A percentile compares a stretch with the other conserved stretches of the same genome.
Conservation (phyloP, 2,113 vertebrate species). For the Pelodiscus sinensis region DNA sequence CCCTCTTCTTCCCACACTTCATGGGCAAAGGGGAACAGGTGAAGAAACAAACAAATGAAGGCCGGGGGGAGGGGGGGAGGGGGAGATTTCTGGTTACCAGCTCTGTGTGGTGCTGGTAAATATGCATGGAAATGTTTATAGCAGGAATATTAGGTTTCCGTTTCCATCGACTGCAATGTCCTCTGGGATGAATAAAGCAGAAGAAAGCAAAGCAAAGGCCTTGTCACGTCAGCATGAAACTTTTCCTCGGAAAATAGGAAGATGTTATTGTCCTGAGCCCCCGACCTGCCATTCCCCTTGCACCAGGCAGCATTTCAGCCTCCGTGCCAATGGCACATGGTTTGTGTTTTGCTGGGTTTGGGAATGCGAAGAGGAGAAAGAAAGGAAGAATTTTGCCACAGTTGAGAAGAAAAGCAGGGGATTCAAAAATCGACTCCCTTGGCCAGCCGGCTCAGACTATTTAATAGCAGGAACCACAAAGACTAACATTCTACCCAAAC, state of each 20-base stretch:
- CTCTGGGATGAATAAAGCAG: background rate
- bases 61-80: background rate
- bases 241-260: background rate
- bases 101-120: background rate
- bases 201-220: background rate
- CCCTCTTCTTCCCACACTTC: background rate
- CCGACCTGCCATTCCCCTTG: background rate
- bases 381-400: background rate
- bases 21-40: background rate
- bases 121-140: background rate
- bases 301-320: background rate
- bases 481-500: background rate
- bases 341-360: background rate
- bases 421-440: background rate
- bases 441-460: background rate
- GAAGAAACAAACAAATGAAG: background rate
- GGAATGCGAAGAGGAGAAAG: background rate
- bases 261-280: background rate
- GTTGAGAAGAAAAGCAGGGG: background rate
- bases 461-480: background rate
- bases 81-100: background rate
- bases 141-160: background rate
- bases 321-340: background rate
- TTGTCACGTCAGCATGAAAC: background rate
- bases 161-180: background rate